phyloP scores from a whole-genome alignment of 2,797 vertebrate species.

The Hippopotamyrus pictus region DNA sequence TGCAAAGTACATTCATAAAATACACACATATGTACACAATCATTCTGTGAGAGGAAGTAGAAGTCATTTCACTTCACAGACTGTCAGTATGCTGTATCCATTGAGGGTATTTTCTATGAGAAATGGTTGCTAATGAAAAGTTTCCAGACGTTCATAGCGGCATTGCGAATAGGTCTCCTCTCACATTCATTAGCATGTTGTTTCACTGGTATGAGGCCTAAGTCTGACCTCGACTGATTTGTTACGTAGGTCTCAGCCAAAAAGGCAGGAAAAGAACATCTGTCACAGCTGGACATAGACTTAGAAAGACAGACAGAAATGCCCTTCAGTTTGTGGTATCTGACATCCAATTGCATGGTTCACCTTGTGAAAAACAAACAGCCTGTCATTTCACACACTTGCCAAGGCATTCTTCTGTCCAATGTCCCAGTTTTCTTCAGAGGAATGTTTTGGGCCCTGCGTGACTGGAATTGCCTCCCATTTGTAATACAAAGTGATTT shows the following conservation, averaged over 20 bases:
- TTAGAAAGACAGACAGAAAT: neutral
- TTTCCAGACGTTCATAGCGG: neutral
- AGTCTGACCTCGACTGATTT: neutral
- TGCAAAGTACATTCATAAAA: neutral
- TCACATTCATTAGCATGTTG: neutral
- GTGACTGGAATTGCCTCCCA: neutral
- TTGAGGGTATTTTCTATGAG: neutral
- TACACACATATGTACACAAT: neutral
- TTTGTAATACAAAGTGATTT: slow-evolving; percentile 18
- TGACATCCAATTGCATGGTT: neutral
- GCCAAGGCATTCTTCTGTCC: neutral
- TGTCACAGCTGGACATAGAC: neutral
- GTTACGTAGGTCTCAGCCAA: neutral
- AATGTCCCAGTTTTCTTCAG: neutral
- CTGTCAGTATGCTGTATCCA: slow-evolving; percentile 24
- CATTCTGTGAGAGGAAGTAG: slow-evolving; percentile 24
- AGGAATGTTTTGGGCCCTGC: neutral
- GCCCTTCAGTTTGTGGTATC: neutral
- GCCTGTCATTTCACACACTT: neutral
- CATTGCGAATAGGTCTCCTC: neutral
- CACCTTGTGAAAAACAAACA: neutral
- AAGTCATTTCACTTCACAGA: slow-evolving; percentile 27
- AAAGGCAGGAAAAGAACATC: neutral
- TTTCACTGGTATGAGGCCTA: neutral
- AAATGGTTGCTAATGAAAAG: neutral